Base-by-base conservation (phyloP, 1,140 invertebrate species). In the Batillaria attramentaria region DNA sequence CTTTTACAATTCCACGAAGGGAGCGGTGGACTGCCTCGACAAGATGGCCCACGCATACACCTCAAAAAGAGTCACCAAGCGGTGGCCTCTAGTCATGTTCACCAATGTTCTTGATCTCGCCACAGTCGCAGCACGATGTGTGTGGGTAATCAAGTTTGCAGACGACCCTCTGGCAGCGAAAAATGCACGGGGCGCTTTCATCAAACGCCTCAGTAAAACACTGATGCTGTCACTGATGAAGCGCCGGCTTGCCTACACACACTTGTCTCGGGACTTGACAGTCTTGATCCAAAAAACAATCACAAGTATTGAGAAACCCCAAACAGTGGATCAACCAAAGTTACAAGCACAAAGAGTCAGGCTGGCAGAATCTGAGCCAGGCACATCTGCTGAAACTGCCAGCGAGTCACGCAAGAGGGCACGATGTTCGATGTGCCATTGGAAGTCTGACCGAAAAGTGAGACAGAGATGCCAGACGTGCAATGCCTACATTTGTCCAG, bases 1-100 rank as follows among this genome's bases (percentile, higher is more conserved):
- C 10, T 85, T 85, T 66, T 92, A 92, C 83, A 91, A 91, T 82
- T 75, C 75, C 43, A 90, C 88, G 3, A 93, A 93, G 87, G 88
- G 89, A 41, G 91, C 88, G 54, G 91, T 92, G 1, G 91, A 92
- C 78, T 87, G 82, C 8, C 75, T 92, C 24, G 83, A 85, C 78
- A 54, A 81, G 39, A 42, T 83, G 54, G 72, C 79, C 57, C 42
- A 37, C 68, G 77, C 57, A 46, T 81, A 80, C 60, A 83, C 82
- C 18, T 79, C 66, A 41, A 74, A 79, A 72, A 37, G 84, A 76
- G 79, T 79, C 60, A 80, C 78, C 24, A 79, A 78, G 18, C 43
- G 83, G 54, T 86, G 85, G 84, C 79, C 82, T 33, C 57, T 85
- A 50, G 72, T 77, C 2, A 42, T 83, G 10, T 86, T 86, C 70